These are phyloP conservation scores for Lateolabrax maculatus DNA, from an alignment of 2,797 vertebrate genomes.

Conservation along the genomic window DNA sequence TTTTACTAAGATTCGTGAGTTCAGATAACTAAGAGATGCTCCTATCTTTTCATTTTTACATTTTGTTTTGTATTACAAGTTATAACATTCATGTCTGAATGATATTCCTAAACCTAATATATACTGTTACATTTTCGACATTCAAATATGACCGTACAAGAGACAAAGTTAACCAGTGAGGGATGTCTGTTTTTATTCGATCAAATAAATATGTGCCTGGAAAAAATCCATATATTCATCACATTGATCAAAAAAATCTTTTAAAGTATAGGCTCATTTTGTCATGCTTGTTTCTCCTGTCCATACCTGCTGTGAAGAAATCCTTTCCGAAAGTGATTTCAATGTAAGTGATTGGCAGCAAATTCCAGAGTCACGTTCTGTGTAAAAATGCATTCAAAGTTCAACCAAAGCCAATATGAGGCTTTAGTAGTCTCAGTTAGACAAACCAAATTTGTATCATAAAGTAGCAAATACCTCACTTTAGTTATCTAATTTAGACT, in stretches of 20 bases:
- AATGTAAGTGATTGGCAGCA: neutral
- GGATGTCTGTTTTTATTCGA: neutral
- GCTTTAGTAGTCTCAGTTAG: neutral
- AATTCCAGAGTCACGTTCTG: neutral
- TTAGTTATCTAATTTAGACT: neutral
- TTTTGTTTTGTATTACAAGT: neutral
- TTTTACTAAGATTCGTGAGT: neutral
- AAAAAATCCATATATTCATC: neutral
- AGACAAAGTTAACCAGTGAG: neutral
- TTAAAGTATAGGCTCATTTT: neutral
- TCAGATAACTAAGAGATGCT: neutral
- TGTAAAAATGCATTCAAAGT: no score
- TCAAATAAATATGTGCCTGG: neutral
- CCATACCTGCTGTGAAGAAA: neutral
- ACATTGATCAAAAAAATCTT: neutral
- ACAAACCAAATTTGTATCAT: neutral
- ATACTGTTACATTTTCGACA: neutral
- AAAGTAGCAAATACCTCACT: neutral
- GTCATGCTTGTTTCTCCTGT: neutral
- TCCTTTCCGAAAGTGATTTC: neutral
- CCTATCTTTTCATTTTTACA: neutral
- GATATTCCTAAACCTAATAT: neutral
- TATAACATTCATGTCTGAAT: neutral
- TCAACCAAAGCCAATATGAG: neutral
- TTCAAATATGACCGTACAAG: neutral